phyloP scores from a whole-genome alignment of 2,888 invertebrate genomes.

The Amblyjoppa fuscipennis region DNA sequence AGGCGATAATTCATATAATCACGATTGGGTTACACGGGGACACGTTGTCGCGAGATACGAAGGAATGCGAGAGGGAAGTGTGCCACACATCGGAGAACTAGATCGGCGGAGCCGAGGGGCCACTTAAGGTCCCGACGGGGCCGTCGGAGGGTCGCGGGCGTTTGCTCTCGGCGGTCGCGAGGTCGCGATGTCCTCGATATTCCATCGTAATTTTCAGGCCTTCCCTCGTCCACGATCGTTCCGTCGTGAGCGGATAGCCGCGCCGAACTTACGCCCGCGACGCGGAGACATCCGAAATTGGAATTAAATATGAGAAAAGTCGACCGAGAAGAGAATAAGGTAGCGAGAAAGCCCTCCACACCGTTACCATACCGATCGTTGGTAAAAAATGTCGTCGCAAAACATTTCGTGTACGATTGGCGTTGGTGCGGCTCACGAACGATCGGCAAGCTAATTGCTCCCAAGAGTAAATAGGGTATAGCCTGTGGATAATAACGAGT shows the following conservation, averaged over 20 bases:
- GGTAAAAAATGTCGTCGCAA: constrained; percentile 58
- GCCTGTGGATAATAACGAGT: constrained; percentile 73
- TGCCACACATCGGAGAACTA: constrained; percentile 65
- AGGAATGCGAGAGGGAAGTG: constrained; percentile 44
- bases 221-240: constrained; percentile 63
- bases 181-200: constrained; percentile 65
- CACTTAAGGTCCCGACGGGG: constrained; percentile 57
- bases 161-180: constrained; percentile 55
- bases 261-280: not conserved
- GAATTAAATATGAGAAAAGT: constrained; percentile 39
- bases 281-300: constrained; percentile 34
- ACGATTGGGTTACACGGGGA: constrained; percentile 47
- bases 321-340: not conserved
- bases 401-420: constrained; percentile 59
- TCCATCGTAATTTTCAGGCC: constrained; percentile 67
- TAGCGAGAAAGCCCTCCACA: not conserved
- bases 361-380: not conserved
- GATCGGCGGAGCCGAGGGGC: constrained; percentile 46
- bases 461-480: constrained; percentile 72
- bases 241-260: constrained; percentile 37
- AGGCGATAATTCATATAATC: constrained; percentile 64
- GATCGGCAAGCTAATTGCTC: constrained; percentile 72
- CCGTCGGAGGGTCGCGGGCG: constrained; percentile 63
- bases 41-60: constrained; percentile 19
- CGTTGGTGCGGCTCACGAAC: constrained; percentile 47